Conservation (phyloP, 2,888 invertebrate species). For the Aproaerema taeniolella region DNA sequence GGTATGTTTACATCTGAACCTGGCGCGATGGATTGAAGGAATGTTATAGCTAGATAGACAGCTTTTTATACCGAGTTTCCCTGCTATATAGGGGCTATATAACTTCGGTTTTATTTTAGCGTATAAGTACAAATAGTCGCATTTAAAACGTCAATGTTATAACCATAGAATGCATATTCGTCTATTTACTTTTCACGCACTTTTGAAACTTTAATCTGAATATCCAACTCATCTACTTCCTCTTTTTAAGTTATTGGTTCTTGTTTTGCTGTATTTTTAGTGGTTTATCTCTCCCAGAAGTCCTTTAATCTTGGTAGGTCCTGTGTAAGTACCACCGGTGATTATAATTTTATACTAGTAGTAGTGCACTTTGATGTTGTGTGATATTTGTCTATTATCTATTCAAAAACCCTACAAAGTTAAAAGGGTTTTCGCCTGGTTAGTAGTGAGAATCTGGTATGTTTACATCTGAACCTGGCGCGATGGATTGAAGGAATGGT, state of each 20-base stretch:
- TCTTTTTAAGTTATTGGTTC: background rate
- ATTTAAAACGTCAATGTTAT: background rate
- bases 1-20: slow-evolving; percentile 5
- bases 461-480: slow-evolving; percentile 4
- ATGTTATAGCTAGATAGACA: background rate
- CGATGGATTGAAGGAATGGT: background rate
- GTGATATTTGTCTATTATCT: background rate
- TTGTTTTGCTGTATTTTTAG: no score
- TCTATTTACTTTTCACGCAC: background rate
- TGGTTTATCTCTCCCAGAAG: no score
- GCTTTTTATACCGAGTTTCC: background rate
- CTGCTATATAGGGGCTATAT: background rate
- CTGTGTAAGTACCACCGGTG: no score
- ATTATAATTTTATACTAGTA: no score
- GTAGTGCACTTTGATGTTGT: no score
- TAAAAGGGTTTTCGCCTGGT: no score
- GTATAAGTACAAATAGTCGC: no score
- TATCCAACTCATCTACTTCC: background rate
- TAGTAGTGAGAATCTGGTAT: slow-evolving; percentile 1
- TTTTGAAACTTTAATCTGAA: background rate
- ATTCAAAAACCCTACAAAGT: no score
- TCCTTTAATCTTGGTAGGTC: background rate
- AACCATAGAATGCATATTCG: background rate
- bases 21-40: background rate
- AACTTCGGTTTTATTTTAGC: background rate